phyloP scores from a whole-genome alignment of 2,113 vertebrate genomes.

The Ophthalmolycus amberensis region DNA sequence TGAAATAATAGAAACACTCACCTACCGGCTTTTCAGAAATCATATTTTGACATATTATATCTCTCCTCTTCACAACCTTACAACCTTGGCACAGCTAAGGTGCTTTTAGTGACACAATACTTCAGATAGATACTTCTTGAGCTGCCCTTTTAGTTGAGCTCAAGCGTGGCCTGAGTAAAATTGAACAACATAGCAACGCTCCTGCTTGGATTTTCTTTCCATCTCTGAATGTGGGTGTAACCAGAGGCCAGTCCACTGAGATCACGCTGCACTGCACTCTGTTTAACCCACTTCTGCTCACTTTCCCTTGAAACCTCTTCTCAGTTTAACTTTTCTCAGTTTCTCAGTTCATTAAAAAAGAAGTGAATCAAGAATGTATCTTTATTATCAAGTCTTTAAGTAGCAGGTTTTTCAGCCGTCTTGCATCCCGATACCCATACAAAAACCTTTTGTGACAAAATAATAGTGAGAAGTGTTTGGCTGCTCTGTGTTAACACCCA shows the following conservation, averaged over 20 bases:
- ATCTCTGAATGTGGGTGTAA: conserved; percentile 63
- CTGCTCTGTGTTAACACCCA: not conserved
- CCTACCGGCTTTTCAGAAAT: conserved; percentile 22
- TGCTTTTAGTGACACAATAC: not conserved
- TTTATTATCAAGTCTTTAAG: not conserved
- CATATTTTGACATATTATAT: conserved; percentile 5
- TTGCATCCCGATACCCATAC: not conserved
- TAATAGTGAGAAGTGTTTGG: not conserved
- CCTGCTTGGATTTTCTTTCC: conserved; percentile 33
- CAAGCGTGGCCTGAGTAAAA: conserved; percentile 35
- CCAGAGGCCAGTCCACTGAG: conserved; percentile 30
- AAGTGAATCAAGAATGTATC: not conserved
- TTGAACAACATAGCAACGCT: conserved; percentile 13
- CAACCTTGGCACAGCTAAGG: not conserved
- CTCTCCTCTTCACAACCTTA: not conserved
- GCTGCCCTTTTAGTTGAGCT: conserved; percentile 18
- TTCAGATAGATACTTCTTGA: not conserved
- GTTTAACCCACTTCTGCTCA: conserved; percentile 29
- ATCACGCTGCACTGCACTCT: conserved; percentile 39
- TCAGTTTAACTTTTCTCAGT: not conserved
- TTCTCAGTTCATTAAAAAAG: not conserved
- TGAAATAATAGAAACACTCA: conserved; percentile 54
- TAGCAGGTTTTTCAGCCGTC: not conserved
- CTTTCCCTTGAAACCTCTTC: conserved; percentile 2
- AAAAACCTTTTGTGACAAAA: not conserved